phyloP scores from a whole-genome alignment of 2,888 invertebrate genomes.

The Eupithecia tripunctaria region DNA sequence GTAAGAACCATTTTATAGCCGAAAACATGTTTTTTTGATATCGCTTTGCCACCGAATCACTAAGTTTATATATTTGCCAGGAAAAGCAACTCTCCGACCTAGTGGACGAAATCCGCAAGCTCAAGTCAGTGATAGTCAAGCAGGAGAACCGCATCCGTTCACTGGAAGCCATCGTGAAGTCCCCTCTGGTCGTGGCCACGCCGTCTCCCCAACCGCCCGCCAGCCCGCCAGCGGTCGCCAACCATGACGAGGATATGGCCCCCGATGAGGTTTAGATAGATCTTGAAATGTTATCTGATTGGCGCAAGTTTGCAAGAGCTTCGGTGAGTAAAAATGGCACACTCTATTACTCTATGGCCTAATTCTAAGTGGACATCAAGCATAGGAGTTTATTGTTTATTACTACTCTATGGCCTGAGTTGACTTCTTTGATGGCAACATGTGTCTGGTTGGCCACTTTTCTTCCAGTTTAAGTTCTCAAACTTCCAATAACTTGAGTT shows the following conservation, averaged over 20 bases:
- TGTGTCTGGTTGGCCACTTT: too few relatives aligned
- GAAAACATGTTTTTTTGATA: neutral
- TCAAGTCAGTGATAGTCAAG: constrained; percentile 97
- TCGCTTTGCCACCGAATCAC: neutral
- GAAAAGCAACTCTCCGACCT: constrained; percentile 92
- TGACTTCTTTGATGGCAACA: too few relatives aligned
- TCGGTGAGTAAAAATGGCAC: neutral
- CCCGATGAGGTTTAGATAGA: constrained; percentile 84
- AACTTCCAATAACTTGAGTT: too few relatives aligned
- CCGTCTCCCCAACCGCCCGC: constrained; percentile 63
- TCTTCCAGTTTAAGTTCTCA: neutral
- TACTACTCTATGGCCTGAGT: too few relatives aligned
- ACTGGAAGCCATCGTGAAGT: constrained; percentile 86
- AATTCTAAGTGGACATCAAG: too few relatives aligned
- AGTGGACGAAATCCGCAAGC: constrained; percentile 94
- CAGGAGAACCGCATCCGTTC: constrained; percentile 95
- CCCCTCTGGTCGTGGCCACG: constrained; percentile 51
- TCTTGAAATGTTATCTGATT: neutral
- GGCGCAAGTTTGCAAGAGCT: neutral
- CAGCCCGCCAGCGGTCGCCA: constrained; percentile 45
- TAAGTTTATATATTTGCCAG: constrained; percentile 63
- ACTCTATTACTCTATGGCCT: neutral
- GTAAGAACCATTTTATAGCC: neutral
- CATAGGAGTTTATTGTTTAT: too few relatives aligned
- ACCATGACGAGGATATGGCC: constrained; percentile 79